Evolutionary conservation across 37 sponge, comb jelly and placozoan species (phyloP), one percentile per base, ranked within the genome.

Genomic region (Diacarnus erythraeanus): DNA sequence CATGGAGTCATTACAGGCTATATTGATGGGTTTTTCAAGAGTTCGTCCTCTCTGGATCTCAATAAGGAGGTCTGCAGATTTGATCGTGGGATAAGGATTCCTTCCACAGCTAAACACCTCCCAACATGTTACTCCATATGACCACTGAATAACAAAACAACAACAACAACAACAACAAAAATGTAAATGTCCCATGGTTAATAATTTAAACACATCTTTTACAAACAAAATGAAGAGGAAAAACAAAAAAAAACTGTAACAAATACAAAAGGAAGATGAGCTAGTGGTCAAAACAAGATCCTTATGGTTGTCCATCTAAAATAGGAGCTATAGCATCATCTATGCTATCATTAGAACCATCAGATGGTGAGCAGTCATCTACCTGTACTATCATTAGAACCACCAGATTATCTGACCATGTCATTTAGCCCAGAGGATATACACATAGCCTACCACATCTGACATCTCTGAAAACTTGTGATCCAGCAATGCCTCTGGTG

Each of bases 61-160:
- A 6, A n/a, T n/a, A 2, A 71, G 15, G 2, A 71, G 12, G 72
- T 39, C 3, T 18, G 26, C 22, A 1, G 42, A 25, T n/a, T 39
- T 33, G 1, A 38, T 5, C 21, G 61, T 61, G 10, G 77, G 66
- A 31, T 77, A 77, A 38, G 77, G 77, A 27, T 23, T 20, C 40
- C 35, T 40, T 22, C 77, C 77, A 6, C 37, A 1, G 37, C 77
- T 61, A 40, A 61, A 77, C 63, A 77, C 64, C 29, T 77, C 77
- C 77, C 77, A 77, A 25, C 63, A 64, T 3, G 77, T 77, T 20
- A 77, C 65, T 77, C 77, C 77, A 77, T 37, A 77, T 60, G 77
- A 60, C 77, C 77, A 77, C 77, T 77, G n/a, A n/a, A n/a, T n/a
- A n/a, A n/a, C n/a, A n/a, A n/a, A n/a, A n/a, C n/a, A n/a, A n/a